Evolutionary conservation across 1,140 invertebrate genomes (phyloP).

Genomic region (Euwallacea fornicatus): DNA sequence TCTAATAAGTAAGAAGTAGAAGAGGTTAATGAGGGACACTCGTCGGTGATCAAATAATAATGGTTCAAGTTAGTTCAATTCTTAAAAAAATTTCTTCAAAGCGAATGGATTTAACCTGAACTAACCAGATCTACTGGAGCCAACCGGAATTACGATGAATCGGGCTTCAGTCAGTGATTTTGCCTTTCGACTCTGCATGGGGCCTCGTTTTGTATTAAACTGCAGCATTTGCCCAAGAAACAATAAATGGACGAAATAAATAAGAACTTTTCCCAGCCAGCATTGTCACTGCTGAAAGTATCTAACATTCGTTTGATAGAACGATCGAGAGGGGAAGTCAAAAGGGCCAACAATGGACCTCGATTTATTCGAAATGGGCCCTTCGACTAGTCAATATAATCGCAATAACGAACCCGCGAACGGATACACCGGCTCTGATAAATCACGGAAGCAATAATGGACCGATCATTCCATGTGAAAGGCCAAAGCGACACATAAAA

Average conservation of each 20-base stretch:
- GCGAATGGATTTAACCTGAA: no score
- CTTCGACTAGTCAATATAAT: constrained; percentile 35
- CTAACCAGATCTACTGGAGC: no score
- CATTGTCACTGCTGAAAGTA: neutral
- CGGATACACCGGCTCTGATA: constrained; percentile 31
- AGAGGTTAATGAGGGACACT: no score
- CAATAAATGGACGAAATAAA: neutral
- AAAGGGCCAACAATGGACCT: constrained; percentile 31
- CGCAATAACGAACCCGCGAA: constrained; percentile 31
- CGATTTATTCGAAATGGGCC: constrained; percentile 35
- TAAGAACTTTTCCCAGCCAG: neutral
- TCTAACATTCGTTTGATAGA: constrained; percentile 15
- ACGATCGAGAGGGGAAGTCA: constrained; percentile 9
- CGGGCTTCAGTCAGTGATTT: no score
- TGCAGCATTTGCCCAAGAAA: no score
- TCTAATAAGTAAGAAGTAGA: no score
- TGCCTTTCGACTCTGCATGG: no score
- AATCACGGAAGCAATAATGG: constrained; percentile 29
- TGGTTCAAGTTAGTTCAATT: no score
- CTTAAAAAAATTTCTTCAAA: no score
- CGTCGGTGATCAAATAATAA: no score
- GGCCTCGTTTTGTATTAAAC: no score
- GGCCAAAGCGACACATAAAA: neutral
- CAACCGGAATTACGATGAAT: no score
- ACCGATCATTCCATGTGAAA: constrained; percentile 20